Conservation (phyloP, 2,113 vertebrate species). For the Mirza zaza region DNA sequence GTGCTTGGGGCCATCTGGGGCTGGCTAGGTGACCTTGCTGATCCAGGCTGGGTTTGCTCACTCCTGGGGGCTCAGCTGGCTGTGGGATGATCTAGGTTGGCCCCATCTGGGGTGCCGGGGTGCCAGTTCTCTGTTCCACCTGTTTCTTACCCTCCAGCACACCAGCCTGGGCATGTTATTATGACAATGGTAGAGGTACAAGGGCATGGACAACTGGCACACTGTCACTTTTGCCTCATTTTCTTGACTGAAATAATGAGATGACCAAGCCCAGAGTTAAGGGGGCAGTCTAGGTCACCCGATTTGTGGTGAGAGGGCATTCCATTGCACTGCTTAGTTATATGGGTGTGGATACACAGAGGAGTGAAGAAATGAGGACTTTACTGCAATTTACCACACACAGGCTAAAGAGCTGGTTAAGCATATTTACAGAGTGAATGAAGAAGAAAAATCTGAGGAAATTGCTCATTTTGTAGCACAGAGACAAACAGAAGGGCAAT, state of each 20-base stretch:
- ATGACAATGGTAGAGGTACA: background rate
- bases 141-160: background rate
- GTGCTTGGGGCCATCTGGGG: background rate
- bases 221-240: background rate
- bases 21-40: background rate
- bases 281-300: background rate
- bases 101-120: background rate
- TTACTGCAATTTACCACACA: background rate
- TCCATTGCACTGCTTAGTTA: background rate
- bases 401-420: background rate
- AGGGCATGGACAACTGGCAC: background rate
- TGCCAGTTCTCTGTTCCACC: background rate
- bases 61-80: background rate
- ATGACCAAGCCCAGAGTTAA: background rate
- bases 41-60: background rate
- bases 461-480: background rate
- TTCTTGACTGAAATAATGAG: constrained; percentile 9
- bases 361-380: background rate
- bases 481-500: background rate
- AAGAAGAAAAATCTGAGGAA: background rate
- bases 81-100: background rate
- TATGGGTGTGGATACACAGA: background rate
- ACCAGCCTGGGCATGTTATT: background rate
- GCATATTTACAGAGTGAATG: background rate
- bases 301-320: background rate